These are phyloP conservation scores for Monochamus alternatus DNA, from an alignment of 2,888 invertebrate genomes.

Conservation along the genomic window DNA sequence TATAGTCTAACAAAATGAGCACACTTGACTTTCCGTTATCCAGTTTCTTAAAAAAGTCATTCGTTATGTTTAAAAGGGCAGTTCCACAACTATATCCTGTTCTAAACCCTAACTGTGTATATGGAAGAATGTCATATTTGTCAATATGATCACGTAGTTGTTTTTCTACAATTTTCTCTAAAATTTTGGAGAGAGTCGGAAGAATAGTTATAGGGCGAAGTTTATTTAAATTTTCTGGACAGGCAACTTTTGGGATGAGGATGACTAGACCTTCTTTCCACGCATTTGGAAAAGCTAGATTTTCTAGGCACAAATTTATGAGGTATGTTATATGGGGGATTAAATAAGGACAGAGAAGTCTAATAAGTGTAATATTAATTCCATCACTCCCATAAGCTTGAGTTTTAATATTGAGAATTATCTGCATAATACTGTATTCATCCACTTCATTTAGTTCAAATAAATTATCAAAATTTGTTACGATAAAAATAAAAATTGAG, in stretches of 20 bases:
- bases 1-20: background rate
- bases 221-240: constrained; percentile 14
- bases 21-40: background rate
- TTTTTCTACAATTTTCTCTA: constrained; percentile 5
- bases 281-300: background rate
- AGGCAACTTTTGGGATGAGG: constrained; percentile 8
- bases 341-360: constrained; percentile 2
- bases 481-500: constrained; percentile 4
- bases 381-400: constrained; percentile 3
- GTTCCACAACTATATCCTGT: constrained; percentile 1
- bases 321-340: constrained; percentile 11
- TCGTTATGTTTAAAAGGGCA: constrained; percentile 11
- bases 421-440: constrained; percentile 3
- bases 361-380: background rate
- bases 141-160: constrained; percentile 15
- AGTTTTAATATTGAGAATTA: constrained; percentile 10
- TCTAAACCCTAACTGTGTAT: background rate
- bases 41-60: constrained; percentile 1
- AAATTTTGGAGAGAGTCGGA: constrained; percentile 8
- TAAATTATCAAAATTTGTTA: background rate
- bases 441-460: background rate
- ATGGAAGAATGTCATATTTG: constrained; percentile 16
- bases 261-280: constrained; percentile 16
- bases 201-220: constrained; percentile 14
- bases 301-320: constrained; percentile 9